phyloP scores from a whole-genome alignment of 2,797 vertebrate genomes.

The Fistularia commersonii region DNA sequence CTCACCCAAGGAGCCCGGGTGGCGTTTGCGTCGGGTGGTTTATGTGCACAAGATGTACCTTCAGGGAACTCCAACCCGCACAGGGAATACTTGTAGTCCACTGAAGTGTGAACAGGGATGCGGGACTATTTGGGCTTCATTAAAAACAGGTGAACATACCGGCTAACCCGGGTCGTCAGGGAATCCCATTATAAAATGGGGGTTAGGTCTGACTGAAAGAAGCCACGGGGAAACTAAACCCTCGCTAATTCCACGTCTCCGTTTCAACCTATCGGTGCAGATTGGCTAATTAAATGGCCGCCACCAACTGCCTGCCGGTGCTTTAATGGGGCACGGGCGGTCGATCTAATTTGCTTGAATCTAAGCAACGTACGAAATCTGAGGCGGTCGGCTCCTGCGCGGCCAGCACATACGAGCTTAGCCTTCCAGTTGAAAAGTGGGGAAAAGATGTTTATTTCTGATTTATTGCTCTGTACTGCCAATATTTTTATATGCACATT shows the following conservation, averaged over 20 bases:
- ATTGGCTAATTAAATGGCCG: constrained; percentile 61
- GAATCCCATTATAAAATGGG: too few species aligned
- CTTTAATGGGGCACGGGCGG: constrained; percentile 39
- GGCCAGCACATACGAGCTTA: constrained; percentile 5
- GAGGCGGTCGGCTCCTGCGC: constrained; percentile 44
- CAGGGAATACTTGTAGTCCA: too few species aligned
- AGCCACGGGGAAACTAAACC: constrained; percentile 40
- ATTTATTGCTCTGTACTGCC: not conserved
- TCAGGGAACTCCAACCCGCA: too few species aligned
- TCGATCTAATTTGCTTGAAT: constrained; percentile 65
- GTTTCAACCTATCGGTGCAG: constrained; percentile 41
- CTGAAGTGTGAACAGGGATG: too few species aligned
- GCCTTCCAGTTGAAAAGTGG: constrained; percentile 5
- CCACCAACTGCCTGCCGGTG: constrained; percentile 46
- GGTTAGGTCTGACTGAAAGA: too few species aligned
- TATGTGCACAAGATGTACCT: too few species aligned
- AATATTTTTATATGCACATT: not conserved
- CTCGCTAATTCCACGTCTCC: constrained; percentile 49
- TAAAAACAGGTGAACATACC: too few species aligned
- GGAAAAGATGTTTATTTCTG: not conserved
- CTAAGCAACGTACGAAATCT: constrained; percentile 50
- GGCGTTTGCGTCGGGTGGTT: too few species aligned
- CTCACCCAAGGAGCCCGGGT: too few species aligned
- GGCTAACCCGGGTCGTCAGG: too few species aligned
- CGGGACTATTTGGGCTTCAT: too few species aligned